Conservation (phyloP, 2,888 invertebrate genomes). For the Ommatoiulus sabulosus region DNA sequence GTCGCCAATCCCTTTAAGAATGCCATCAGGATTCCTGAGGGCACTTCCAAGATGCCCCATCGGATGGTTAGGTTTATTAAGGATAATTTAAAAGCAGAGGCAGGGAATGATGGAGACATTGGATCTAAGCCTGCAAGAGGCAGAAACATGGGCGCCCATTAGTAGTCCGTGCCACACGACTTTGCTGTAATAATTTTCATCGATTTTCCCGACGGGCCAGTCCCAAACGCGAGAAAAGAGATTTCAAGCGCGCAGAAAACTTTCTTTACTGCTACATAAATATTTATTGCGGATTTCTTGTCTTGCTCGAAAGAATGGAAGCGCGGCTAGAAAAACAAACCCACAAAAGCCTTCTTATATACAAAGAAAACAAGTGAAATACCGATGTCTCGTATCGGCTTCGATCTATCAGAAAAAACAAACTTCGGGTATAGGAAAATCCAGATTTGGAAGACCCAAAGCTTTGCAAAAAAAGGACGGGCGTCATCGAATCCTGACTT, state of each 20-base stretch:
- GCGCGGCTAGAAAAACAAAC: constrained; percentile 6
- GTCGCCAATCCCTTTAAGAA: background rate
- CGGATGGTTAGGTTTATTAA: constrained; percentile 31
- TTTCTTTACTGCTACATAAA: constrained; percentile 40
- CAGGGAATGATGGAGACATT: constrained; percentile 30
- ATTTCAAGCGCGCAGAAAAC: constrained; percentile 29
- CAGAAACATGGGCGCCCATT: constrained; percentile 27
- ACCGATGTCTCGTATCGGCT: background rate
- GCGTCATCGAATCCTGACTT: no score
- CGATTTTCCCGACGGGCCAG: constrained; percentile 30
- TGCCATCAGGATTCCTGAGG: background rate
- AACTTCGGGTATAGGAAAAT: background rate
- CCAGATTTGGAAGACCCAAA: no score
- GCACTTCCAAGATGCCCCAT: background rate
- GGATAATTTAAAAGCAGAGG: constrained; percentile 21
- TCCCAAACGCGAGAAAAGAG: background rate
- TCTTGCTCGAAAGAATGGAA: constrained; percentile 11
- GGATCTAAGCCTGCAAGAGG: background rate
- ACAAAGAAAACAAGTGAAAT: background rate
- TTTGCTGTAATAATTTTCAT: constrained; percentile 40
- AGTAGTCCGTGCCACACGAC: constrained; percentile 38
- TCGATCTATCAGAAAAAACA: background rate
- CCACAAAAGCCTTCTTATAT: constrained; percentile 21
- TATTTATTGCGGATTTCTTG: constrained; percentile 39
- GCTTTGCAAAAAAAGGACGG: no score